Percentiles rank a stretch among this genome's conserved stretches.
These are phyloP conservation scores for Takifugu rubripes DNA, from an alignment of 2,797 vertebrate genomes.

Conservation along the genomic window DNA sequence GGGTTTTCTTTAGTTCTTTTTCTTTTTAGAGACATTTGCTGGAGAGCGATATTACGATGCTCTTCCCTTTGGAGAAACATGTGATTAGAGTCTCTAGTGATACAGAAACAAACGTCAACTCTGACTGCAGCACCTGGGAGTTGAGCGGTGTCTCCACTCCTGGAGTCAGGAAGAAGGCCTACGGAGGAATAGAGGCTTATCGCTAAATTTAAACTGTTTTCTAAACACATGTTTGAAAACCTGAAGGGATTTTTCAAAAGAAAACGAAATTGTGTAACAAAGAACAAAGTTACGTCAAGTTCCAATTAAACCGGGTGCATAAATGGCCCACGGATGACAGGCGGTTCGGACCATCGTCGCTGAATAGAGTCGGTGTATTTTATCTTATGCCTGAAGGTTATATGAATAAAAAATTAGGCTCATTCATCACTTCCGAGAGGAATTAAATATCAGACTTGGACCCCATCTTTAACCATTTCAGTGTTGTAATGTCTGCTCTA, in stretches of 20 bases:
- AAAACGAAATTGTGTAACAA: too few relatives aligned
- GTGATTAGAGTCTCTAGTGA: background rate
- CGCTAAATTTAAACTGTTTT: too few relatives aligned
- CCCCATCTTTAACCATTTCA: constrained; percentile 28
- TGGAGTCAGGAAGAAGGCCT: background rate
- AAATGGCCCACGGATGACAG: background rate
- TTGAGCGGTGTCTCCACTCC: constrained; percentile 14
- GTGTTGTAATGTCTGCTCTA: constrained; percentile 34
- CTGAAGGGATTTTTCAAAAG: too few relatives aligned
- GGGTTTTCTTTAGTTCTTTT: background rate
- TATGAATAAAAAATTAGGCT: constrained; percentile 11
- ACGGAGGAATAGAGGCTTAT: background rate
- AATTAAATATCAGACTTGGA: constrained; percentile 22
- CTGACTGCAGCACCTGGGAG: background rate
- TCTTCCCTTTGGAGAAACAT: background rate
- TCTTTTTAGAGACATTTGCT: background rate
- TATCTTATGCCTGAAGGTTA: constrained; percentile 6
- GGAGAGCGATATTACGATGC: too few relatives aligned
- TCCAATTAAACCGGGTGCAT: too few relatives aligned
- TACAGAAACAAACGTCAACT: constrained; percentile 1
- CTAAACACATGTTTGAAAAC: too few relatives aligned
- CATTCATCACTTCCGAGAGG: constrained; percentile 18
- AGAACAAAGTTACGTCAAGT: too few relatives aligned
- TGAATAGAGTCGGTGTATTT: background rate
- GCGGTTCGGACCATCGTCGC: background rate